Evolutionary conservation across 2,113 vertebrate species (phyloP).

Genomic region (Corvus moneduloides): DNA sequence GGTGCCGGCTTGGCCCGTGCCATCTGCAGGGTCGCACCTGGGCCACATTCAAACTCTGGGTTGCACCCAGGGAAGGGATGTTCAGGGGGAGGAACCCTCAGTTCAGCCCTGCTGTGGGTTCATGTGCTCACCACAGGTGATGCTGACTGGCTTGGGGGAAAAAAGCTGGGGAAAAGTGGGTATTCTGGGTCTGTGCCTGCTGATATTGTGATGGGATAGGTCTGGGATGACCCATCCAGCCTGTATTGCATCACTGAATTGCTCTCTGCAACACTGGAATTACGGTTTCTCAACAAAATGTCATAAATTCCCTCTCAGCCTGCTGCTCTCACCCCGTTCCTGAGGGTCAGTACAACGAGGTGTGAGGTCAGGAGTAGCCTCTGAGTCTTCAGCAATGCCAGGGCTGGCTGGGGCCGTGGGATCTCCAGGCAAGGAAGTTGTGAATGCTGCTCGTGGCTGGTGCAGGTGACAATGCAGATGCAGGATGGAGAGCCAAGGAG

Average conservation of each 20-base stretch:
- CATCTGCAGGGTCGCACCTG: fast-evolving
- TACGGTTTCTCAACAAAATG: fast-evolving
- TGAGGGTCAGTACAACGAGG: background rate
- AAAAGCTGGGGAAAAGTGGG: background rate
- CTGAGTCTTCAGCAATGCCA: background rate
- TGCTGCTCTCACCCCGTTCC: fast-evolving
- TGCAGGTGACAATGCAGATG: background rate
- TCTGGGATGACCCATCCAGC: background rate
- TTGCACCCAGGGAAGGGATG: background rate
- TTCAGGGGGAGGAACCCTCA: background rate
- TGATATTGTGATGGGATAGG: background rate
- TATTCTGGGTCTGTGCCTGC: background rate
- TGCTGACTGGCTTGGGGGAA: background rate
- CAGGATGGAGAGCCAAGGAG: background rate
- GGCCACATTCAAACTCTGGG: fast-evolving
- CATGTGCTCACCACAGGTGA: fast-evolving
- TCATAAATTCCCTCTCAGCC: background rate
- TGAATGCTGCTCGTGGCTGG: background rate
- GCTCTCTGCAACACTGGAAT: background rate
- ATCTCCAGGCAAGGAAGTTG: background rate
- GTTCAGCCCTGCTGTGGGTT: background rate
- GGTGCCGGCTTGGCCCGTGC: background rate
- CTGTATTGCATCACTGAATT: background rate
- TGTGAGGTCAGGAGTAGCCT: background rate
- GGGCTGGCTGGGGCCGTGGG: background rate